Evolutionary conservation across 2,797 vertebrate genomes (phyloP).

Genomic region (Anabas testudineus): DNA sequence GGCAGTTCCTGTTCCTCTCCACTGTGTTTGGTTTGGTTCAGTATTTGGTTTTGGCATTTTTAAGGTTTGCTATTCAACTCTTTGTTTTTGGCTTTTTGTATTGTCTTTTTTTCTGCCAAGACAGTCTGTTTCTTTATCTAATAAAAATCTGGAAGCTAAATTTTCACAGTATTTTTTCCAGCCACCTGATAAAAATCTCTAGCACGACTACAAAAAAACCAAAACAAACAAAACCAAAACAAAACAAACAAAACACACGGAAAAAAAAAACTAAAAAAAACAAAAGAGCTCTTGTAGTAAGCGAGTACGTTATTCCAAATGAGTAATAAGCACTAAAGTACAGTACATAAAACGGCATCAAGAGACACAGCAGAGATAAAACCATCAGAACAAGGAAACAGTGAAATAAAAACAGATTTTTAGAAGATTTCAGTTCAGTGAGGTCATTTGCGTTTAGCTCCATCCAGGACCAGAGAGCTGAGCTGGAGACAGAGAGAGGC

Average conservation of each 20-base stretch:
- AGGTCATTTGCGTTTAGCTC: conserved; percentile 87
- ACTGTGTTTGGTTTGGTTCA: conserved; percentile 78
- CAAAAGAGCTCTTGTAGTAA: conserved; percentile 83
- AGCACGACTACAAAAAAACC: conserved; percentile 86
- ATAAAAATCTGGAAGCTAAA: conserved; percentile 89
- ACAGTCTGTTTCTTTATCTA: conserved; percentile 82
- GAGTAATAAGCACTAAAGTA: conserved; percentile 85
- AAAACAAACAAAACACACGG: too few relatives aligned
- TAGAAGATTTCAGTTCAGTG: conserved; percentile 87
- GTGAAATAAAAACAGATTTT: conserved; percentile 81
- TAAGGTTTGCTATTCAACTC: conserved; percentile 71
- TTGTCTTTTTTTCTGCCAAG: conserved; percentile 69
- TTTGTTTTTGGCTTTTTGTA: conserved; percentile 78
- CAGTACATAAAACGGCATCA: conserved; percentile 84
- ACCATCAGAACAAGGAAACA: conserved; percentile 79
- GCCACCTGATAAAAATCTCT: conserved; percentile 90
- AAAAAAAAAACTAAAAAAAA: conserved; percentile 86
- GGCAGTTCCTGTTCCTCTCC: conserved; percentile 55
- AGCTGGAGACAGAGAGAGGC: conserved; percentile 71
- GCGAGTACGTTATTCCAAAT: conserved; percentile 84
- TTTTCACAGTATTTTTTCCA: conserved; percentile 90
- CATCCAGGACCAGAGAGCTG: conserved; percentile 85
- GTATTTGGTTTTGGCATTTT: conserved; percentile 75
- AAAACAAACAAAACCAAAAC: too few relatives aligned
- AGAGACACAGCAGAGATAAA: conserved; percentile 84